Conservation (phyloP, 1,140 invertebrate species). For the Drosophila mauritiana region DNA sequence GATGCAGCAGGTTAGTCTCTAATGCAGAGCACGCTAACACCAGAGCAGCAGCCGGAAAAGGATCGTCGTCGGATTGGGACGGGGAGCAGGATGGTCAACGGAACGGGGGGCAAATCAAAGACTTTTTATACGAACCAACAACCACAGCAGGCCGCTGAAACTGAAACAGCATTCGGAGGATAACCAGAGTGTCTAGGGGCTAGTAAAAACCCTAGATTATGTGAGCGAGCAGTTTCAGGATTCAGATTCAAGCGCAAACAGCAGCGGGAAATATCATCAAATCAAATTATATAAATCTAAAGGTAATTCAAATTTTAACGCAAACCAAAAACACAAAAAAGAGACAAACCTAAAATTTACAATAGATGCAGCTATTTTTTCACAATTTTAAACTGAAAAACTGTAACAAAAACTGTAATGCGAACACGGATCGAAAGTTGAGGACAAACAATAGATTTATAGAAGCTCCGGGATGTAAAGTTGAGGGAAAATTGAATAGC, state of each 20-base stretch:
- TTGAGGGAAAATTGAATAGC: slow-evolving; percentile 1
- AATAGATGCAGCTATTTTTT: slow-evolving; percentile 84
- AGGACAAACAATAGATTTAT: slow-evolving; percentile 26
- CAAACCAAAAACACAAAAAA: slow-evolving; percentile 49
- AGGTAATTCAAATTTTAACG: slow-evolving; percentile 70
- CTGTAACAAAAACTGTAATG: slow-evolving; percentile 26
- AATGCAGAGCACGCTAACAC: slow-evolving; percentile 76
- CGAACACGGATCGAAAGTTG: neutral
- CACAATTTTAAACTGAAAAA: slow-evolving; percentile 76
- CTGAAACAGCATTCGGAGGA: slow-evolving; percentile 10
- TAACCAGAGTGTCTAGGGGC: slow-evolving; percentile 29
- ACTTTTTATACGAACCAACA: slow-evolving; percentile 79
- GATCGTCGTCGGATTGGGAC: neutral
- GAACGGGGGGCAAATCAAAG: slow-evolving; percentile 77
- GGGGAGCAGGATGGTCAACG: neutral
- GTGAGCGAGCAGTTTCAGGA: slow-evolving; percentile 15
- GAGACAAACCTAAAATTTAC: slow-evolving; percentile 60
- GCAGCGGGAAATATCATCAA: slow-evolving; percentile 58
- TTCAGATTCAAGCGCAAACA: slow-evolving; percentile 6
- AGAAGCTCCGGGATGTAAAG: slow-evolving; percentile 8
- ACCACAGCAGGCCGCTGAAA: neutral
- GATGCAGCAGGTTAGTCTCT: slow-evolving; percentile 90
- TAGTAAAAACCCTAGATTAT: slow-evolving; percentile 9
- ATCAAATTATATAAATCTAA: slow-evolving; percentile 69
- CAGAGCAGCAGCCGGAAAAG: slow-evolving; percentile 2